phyloP scores from a whole-genome alignment of 2,113 vertebrate species.

The Urocitellus parryii region DNA sequence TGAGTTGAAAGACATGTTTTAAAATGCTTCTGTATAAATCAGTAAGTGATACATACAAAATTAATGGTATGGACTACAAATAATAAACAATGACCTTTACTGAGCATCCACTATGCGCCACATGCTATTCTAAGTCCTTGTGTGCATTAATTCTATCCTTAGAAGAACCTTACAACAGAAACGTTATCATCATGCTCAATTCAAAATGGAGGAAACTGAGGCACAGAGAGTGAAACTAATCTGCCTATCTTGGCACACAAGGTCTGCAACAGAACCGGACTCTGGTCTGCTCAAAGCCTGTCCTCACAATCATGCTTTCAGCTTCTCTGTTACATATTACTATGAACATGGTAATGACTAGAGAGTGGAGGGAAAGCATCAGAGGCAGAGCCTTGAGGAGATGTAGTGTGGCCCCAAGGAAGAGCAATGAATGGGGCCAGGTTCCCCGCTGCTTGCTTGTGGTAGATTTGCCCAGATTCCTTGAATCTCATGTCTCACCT shows the following conservation, averaged over 20 bases:
- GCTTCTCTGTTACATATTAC: no score
- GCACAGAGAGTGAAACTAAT: not conserved
- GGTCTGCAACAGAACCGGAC: not conserved
- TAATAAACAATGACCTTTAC: not conserved
- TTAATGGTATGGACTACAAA: not conserved
- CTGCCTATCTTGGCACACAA: no score
- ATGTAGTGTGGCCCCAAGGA: no score
- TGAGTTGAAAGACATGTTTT: not conserved
- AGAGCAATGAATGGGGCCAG: not conserved
- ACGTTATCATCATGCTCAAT: not conserved
- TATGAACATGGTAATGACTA: no score
- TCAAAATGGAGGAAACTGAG: not conserved
- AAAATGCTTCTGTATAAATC: not conserved
- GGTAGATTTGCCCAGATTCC: not conserved
- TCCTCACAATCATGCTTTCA: no score
- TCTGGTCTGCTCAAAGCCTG: not conserved
- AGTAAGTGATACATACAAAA: not conserved
- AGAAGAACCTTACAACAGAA: not conserved
- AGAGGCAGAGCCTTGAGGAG: not conserved
- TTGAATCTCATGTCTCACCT: not conserved
- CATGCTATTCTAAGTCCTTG: not conserved
- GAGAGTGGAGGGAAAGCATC: not conserved
- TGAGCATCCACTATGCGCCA: not conserved
- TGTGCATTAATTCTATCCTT: not conserved
- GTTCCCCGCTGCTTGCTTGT: not conserved